phyloP scores from a whole-genome alignment of 2,113 vertebrate genomes.

The Perccottus glenii region DNA sequence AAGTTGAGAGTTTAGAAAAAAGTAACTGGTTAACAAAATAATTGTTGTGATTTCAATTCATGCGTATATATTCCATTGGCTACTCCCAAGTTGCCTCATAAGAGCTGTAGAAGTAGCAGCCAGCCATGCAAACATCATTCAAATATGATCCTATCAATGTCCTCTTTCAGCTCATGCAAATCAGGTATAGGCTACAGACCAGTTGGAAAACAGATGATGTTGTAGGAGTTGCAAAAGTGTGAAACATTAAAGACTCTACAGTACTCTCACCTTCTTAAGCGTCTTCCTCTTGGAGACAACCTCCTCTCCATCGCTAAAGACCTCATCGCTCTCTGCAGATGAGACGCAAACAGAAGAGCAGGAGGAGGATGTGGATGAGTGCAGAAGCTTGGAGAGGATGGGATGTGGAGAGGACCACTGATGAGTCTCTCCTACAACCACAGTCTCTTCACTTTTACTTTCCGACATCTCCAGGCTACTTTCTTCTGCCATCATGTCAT shows the following conservation, averaged over 20 bases:
- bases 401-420: conserved; percentile 47
- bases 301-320: conserved; percentile 81
- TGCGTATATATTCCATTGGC: not conserved
- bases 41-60: too few species aligned
- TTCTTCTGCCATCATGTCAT: conserved; percentile 23
- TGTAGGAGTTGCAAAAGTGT: not conserved
- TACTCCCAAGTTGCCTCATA: conserved; percentile 22
- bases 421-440: conserved; percentile 11
- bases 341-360: conserved; percentile 77
- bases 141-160: conserved; percentile 71
- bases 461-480: conserved; percentile 1
- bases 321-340: conserved; percentile 80
- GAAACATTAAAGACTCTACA: not conserved
- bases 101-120: conserved; percentile 31
- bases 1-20: not conserved
- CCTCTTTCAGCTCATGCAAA: conserved; percentile 80
- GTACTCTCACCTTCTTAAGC: conserved; percentile 74
- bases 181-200: conserved; percentile 37
- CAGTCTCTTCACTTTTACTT: conserved; percentile 8
- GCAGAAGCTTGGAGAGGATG: conserved; percentile 68
- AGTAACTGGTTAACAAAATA: too few species aligned
- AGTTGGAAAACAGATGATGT: conserved; percentile 47
- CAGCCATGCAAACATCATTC: conserved; percentile 79
- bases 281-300: conserved; percentile 59
- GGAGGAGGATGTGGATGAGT: conserved; percentile 77